A percentile compares a stretch with the other conserved stretches of the same genome.
phyloP scores from a whole-genome alignment of 2,888 invertebrate species.

The Spodoptera littoralis region DNA sequence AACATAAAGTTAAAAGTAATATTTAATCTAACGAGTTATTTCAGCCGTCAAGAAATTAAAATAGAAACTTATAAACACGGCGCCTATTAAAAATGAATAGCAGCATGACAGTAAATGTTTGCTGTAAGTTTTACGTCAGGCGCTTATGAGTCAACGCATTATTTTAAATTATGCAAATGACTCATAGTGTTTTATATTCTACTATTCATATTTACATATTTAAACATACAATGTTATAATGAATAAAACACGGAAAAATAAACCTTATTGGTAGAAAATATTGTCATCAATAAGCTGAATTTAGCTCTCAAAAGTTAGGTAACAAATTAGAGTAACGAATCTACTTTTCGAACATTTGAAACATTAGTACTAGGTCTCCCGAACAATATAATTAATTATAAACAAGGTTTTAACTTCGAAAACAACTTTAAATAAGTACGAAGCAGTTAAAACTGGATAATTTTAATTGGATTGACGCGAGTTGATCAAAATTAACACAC shows the following conservation, averaged over 20 bases:
- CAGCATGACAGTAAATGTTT: slow-evolving; percentile 12
- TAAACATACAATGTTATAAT: too few relatives aligned
- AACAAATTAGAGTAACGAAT: too few relatives aligned
- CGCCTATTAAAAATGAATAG: slow-evolving; percentile 38
- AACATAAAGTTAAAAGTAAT: too few relatives aligned
- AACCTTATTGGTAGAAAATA: too few relatives aligned
- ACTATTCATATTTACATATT: too few relatives aligned
- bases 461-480: background rate
- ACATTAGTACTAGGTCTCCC: background rate
- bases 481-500: background rate
- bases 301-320: too few relatives aligned
- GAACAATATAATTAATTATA: background rate
- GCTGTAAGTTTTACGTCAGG: slow-evolving; percentile 15
- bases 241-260: too few relatives aligned
- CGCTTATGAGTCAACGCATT: background rate
- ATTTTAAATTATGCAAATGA: background rate
- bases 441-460: background rate
- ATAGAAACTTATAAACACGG: slow-evolving; percentile 3
- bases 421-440: background rate
- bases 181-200: too few relatives aligned
- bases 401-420: background rate
- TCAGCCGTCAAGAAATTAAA: background rate
- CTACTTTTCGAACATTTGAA: background rate
- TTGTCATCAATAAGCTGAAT: too few relatives aligned
- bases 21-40: background rate